These are phyloP conservation scores for Meliscaeva auricollis DNA, from an alignment of 2,888 invertebrate species.

Conservation along the genomic window DNA sequence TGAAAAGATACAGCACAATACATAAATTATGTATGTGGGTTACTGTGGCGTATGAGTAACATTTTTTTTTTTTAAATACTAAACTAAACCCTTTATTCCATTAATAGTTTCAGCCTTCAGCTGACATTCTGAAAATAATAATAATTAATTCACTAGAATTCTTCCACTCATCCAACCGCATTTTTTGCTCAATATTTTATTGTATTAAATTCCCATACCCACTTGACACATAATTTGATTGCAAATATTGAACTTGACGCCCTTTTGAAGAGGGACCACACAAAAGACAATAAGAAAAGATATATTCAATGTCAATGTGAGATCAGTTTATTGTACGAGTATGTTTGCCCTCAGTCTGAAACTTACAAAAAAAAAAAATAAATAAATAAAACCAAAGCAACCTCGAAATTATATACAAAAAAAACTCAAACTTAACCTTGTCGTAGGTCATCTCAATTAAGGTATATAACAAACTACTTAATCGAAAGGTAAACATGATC, in stretches of 20 bases:
- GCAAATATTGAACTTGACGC: constrained; percentile 62
- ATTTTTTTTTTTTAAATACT: too few species aligned
- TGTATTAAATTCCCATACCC: too few species aligned
- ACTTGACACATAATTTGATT: constrained; percentile 29
- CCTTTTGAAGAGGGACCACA: constrained; percentile 19
- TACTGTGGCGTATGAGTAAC: too few species aligned
- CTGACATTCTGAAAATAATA: too few species aligned
- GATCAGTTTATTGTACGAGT: background rate
- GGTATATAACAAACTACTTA: constrained; percentile 15
- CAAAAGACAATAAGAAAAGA: background rate
- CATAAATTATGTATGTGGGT: too few species aligned
- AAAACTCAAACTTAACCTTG: constrained; percentile 46
- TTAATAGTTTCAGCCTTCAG: too few species aligned
- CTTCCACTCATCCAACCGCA: too few species aligned
- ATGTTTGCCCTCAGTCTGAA: constrained; percentile 13
- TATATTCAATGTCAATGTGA: constrained; percentile 20
- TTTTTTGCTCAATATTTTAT: too few species aligned
- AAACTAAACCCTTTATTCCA: too few species aligned
- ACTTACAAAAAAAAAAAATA: background rate
- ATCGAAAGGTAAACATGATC: constrained; percentile 53
- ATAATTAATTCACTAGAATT: too few species aligned
- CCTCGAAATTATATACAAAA: constrained; percentile 11
- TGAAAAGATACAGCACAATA: too few species aligned
- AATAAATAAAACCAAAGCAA: background rate
- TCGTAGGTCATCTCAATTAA: constrained; percentile 65